Evolutionary conservation across 2,888 invertebrate species (phyloP), one percentile per base, ranked within the genome.

Genomic region (Apamea monoglypha): DNA sequence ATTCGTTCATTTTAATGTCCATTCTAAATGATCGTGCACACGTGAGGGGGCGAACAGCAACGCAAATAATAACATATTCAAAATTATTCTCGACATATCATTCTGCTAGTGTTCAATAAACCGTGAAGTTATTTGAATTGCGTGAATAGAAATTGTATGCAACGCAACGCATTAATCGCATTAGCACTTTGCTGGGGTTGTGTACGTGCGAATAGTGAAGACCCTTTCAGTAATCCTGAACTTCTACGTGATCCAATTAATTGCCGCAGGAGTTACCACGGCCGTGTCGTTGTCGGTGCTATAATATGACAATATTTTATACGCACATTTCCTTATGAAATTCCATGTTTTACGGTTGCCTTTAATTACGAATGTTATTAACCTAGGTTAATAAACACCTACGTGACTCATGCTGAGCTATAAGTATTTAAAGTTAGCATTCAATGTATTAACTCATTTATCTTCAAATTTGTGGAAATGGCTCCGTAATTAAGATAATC

Each of bases 91-190:
- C 87, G 87, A 89, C 92, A 90, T 93, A 93, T 93, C 92, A 93
- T 94, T 93, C 91, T 90, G 87, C 89, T 87, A 76, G 72, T 94
- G 94, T 91, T 94, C 93, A 95, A 94, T 95, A 94, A 93, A 93
- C 93, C 93, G 94, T 93, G 93, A 95, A 94, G 95, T 92, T 95
- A 95, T 95, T 94, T 91, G 92, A 92, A 92, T 94, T 93, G 94
- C 94, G 92, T 94, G 95, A 94, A 92, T 94, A 93, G 94, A 94
- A 95, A 95, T 94, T 93, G 89, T 92, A 92, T 91, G 91, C 92
- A 91, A 92, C 90, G 90, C 91, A 92, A 92, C 89, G 91, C 85
- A 90, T 90, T 94, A 94, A 94, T 95, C 92, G 93, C 88, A 94
- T 94, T 95, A 94, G 90, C 90, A 90, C 90, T 91, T 88, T 82